Evolutionary conservation across 2,797 vertebrate genomes (phyloP).

Genomic region (Enteromius mattozi): DNA sequence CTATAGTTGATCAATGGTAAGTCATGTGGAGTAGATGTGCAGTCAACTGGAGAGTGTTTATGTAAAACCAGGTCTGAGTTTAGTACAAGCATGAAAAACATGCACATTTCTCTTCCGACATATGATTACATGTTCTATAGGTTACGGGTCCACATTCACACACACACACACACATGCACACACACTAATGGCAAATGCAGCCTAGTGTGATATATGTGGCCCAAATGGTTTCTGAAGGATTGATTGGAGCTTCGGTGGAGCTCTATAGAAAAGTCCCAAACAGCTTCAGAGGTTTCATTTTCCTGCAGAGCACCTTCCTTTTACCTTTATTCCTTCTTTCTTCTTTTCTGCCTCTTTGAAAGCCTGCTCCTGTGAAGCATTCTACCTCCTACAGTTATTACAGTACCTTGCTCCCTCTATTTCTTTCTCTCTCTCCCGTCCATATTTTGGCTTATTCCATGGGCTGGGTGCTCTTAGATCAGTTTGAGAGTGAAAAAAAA

Average conservation of each 20-base stretch:
- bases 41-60: not conserved
- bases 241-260: slow-evolving; percentile 26
- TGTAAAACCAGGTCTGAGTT: slow-evolving; percentile 14
- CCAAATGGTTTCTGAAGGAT: not conserved
- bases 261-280: slow-evolving; percentile 35
- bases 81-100: not conserved
- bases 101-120: not conserved
- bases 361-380: slow-evolving; percentile 26
- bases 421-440: slow-evolving; percentile 3
- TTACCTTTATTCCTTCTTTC: slow-evolving; percentile 8
- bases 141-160: not conserved
- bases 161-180: not conserved
- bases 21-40: slow-evolving; percentile 14
- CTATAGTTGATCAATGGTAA: slow-evolving; percentile 1
- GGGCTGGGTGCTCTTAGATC: not conserved
- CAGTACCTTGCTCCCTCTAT: not conserved
- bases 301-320: slow-evolving; percentile 33
- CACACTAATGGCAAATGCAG: not conserved
- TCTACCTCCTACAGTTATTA: slow-evolving; percentile 44
- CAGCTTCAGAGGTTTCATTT: slow-evolving; percentile 18
- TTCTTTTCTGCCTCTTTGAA: slow-evolving; percentile 50
- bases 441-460: slow-evolving; percentile 20
- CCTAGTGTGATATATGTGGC: not conserved
- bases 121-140: not conserved
- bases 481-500: not conserved